phyloP scores from a whole-genome alignment of 2,797 vertebrate species.

The Linurgus olivaceus region DNA sequence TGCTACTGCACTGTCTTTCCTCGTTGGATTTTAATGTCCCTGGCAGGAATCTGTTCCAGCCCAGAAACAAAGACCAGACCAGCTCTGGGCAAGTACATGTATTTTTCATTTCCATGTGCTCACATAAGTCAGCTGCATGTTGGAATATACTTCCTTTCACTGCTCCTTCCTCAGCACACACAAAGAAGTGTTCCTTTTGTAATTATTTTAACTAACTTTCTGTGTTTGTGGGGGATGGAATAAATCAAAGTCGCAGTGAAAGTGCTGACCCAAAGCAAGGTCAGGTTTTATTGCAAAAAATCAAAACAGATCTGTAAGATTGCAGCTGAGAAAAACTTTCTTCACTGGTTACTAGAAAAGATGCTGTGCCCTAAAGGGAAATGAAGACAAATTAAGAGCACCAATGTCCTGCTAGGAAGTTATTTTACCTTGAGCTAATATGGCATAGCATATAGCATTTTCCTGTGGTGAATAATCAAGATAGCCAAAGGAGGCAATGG shows the following conservation, averaged over 20 bases:
- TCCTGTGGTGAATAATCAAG: neutral
- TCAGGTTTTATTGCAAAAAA: neutral
- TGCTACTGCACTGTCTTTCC: neutral
- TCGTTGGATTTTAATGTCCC: neutral
- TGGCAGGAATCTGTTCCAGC: neutral
- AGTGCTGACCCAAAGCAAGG: constrained; percentile 1
- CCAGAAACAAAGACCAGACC: neutral
- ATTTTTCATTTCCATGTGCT: neutral
- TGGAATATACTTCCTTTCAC: neutral
- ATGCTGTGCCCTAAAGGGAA: neutral
- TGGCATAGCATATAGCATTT: neutral
- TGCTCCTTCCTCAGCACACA: neutral
- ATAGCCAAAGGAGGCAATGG: neutral
- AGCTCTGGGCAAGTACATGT: neutral
- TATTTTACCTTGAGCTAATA: neutral
- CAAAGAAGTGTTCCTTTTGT: neutral
- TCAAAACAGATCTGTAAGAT: neutral
- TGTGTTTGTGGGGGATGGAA: neutral
- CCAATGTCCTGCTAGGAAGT: neutral
- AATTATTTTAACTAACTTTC: constrained; percentile 7
- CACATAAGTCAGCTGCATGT: neutral
- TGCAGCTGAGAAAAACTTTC: neutral
- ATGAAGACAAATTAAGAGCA: neutral
- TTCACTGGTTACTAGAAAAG: neutral
- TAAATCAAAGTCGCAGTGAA: neutral